Base-by-base conservation (phyloP, 2,888 invertebrate species). In the Heterodera filipjevi region DNA sequence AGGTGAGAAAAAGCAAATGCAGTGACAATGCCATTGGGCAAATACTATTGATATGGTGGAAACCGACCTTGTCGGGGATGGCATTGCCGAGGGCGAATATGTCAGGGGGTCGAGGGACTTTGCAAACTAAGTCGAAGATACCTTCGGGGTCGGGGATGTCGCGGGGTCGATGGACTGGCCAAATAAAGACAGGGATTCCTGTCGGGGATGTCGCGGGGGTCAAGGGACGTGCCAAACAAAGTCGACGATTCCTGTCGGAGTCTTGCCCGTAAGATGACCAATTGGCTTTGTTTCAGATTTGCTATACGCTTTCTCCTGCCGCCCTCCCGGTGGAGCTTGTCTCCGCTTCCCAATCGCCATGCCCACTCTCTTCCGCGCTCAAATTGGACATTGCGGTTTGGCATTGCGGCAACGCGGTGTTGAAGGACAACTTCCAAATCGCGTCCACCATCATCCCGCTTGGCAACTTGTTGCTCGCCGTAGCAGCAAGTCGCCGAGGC, bases 1-100 rank as follows among this genome's bases (percentile, higher is more conserved):
- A 95, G 94, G 94, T 95, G 12, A 39, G 2, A 6, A 39, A 39
- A 39, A 6, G 12, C 39, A 12, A 39, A 39, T 10, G 12, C 39
- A 39, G 12, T 10, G 14, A 16, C 49, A 14, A 49, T 49, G 49
- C 10, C 27, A 19, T 8, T 78, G 78, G 16, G 14, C 30, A 3
- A 77, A 76, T 16, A 76, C 5, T 75, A 5, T 12, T 14, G 6
- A 5, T 12, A 8, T 66, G 8, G 10, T 30, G 5, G 5, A 10
- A 66, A 66, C 27, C 32, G 6, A 5, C 30, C 32, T 30, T 66
- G 66, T 5, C 10, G 5, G 27, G 32, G 27, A 12, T 66, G 14
- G 32, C 22, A n/a, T n/a, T n/a, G n/a, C n/a, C n/a, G n/a, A n/a
- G n/a, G n/a, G n/a, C n/a, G n/a, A n/a, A n/a, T n/a, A n/a, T n/a